Evolutionary conservation across 2,797 vertebrate species (phyloP).

Genomic region (Arctocebus calabarensis): DNA sequence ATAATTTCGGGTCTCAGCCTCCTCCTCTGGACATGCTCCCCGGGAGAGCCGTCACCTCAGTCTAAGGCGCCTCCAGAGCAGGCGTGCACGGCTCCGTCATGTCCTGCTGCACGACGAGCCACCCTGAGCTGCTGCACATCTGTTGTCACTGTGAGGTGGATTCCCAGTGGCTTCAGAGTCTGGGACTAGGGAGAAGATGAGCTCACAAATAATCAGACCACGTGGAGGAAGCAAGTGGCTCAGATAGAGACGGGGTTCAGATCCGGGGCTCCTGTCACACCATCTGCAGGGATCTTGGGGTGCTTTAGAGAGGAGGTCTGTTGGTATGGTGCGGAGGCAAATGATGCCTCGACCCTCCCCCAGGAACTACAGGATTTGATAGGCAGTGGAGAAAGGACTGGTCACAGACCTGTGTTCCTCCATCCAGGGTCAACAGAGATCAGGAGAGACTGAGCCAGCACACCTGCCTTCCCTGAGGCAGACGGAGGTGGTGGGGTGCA

Average conservation of each 20-base stretch:
- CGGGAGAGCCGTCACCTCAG: background rate
- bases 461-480: background rate
- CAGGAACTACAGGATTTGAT: background rate
- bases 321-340: no score
- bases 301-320: background rate
- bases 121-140: rapidly evolving
- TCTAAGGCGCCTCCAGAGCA: no score
- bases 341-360: background rate
- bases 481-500: background rate
- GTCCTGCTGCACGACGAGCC: background rate
- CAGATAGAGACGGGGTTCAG: background rate
- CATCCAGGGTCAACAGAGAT: background rate
- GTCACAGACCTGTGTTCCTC: rapidly evolving
- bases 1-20: background rate
- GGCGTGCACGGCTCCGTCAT: background rate
- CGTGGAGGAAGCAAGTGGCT: background rate
- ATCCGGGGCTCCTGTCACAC: rapidly evolving
- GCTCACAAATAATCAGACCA: background rate
- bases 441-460: background rate
- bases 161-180: background rate
- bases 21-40: no score
- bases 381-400: background rate
- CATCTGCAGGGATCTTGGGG: no score
- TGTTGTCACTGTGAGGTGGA: no score
- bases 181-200: no score